phyloP scores from a whole-genome alignment of 2,888 invertebrate species.

The Cerastoderma edule region DNA sequence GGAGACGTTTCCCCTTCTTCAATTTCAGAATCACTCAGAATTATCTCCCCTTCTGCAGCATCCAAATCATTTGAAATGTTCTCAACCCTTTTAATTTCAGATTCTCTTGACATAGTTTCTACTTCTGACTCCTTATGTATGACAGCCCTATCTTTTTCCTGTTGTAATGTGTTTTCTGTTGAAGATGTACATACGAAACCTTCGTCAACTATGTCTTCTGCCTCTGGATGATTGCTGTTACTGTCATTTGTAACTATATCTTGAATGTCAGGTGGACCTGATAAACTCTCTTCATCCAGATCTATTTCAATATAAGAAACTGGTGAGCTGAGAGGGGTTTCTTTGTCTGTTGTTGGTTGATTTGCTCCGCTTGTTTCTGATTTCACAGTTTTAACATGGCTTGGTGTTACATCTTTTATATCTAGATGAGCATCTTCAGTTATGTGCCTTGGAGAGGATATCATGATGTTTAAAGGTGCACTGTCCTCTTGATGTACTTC shows the following conservation, averaged over 20 bases:
- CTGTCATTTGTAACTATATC: not conserved
- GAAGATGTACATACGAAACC: not conserved
- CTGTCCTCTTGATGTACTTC: no score
- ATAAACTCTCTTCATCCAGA: not conserved
- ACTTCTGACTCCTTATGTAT: not conserved
- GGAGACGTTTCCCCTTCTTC: slow-evolving; percentile 19
- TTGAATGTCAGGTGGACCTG: no score
- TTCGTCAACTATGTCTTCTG: not conserved
- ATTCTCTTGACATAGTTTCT: not conserved
- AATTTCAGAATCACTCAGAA: not conserved
- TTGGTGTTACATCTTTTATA: not conserved
- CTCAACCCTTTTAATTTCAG: not conserved
- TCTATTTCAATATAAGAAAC: not conserved
- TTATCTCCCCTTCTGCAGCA: not conserved
- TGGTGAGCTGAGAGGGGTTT: not conserved
- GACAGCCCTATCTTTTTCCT: not conserved
- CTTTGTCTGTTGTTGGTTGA: not conserved
- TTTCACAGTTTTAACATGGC: not conserved
- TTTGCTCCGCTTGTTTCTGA: not conserved
- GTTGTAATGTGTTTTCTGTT: not conserved
- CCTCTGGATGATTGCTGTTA: not conserved
- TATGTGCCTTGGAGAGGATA: slow-evolving; percentile 34
- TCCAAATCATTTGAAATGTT: not conserved
- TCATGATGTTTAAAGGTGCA: slow-evolving; percentile 26
- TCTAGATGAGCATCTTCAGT: slow-evolving; percentile 24